Conservation (phyloP, 2,888 invertebrate genomes). For the Halocaridina rubra region DNA sequence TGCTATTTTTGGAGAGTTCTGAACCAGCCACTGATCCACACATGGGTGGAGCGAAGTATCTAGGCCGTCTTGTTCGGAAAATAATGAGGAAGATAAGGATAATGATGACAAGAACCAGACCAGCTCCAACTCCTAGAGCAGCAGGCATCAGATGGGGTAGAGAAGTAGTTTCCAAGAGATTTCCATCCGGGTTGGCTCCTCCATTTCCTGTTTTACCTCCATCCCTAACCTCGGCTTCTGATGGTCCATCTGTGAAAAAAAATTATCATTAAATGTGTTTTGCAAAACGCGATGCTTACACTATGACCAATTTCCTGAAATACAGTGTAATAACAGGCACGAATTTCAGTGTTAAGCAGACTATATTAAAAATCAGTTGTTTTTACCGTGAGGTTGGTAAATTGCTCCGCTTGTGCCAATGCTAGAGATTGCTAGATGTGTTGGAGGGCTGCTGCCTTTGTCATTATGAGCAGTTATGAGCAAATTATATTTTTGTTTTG, state of each 20-base stretch:
- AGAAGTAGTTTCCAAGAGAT: conserved; percentile 10
- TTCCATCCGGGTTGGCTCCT: not conserved
- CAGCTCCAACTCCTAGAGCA: conserved; percentile 56
- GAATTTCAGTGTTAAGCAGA: no score
- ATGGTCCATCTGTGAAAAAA: conserved; percentile 16
- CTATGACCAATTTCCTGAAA: no score
- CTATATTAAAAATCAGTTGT: no score
- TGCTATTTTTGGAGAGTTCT: not conserved
- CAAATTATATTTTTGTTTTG: conserved; percentile 22
- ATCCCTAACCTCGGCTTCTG: conserved; percentile 34
- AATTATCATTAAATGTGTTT: no score
- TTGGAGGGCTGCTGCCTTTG: conserved; percentile 22
- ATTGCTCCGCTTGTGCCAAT: not conserved
- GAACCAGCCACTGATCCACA: not conserved
- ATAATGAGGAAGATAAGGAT: conserved; percentile 53
- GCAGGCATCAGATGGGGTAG: conserved; percentile 50
- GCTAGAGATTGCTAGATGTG: conserved; percentile 19
- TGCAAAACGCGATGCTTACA: no score
- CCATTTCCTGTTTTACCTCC: not conserved
- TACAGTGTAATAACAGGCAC: no score
- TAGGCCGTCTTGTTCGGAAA: conserved; percentile 32
- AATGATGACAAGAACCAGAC: conserved; percentile 57
- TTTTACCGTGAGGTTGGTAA: conserved; percentile 26
- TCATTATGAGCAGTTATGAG: conserved; percentile 18
- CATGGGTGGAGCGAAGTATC: not conserved